Conservation (phyloP, 2,888 invertebrate genomes). For the Brenthis daphne region DNA sequence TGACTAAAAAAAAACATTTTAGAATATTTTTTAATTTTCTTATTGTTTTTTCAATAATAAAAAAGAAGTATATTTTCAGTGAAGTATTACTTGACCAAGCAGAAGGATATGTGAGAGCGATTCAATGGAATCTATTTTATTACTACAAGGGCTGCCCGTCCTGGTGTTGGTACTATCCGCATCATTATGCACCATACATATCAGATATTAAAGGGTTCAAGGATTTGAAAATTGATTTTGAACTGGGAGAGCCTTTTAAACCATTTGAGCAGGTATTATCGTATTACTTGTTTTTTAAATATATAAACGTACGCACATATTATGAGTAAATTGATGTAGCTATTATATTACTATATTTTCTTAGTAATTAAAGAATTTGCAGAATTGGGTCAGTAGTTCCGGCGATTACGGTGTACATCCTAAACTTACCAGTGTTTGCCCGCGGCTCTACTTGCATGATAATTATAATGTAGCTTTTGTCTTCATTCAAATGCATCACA, state of each 20-base stretch:
- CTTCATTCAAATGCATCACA: too few relatives aligned
- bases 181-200: constrained; percentile 98
- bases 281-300: neutral
- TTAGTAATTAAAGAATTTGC: too few relatives aligned
- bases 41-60: neutral
- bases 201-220: constrained; percentile 94
- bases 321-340: too few relatives aligned
- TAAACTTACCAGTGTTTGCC: too few relatives aligned
- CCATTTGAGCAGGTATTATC: constrained; percentile 91
- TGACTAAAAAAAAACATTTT: too few relatives aligned
- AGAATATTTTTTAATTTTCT: too few relatives aligned
- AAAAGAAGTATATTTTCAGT: constrained; percentile 64
- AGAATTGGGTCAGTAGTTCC: neutral
- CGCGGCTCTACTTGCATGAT: too few relatives aligned
- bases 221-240: constrained; percentile 89
- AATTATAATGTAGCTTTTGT: too few relatives aligned
- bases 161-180: constrained; percentile 99
- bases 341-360: neutral
- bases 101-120: constrained; percentile 93
- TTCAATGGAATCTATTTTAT: constrained; percentile 98
- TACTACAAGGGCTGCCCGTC: constrained; percentile 98
- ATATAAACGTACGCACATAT: too few relatives aligned
- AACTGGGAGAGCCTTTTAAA: constrained; percentile 92
- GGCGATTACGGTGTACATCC: too few relatives aligned
- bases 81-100: constrained; percentile 91